Evolutionary conservation across 2,113 vertebrate species (phyloP).

Genomic region (Ceyx margarethae): DNA sequence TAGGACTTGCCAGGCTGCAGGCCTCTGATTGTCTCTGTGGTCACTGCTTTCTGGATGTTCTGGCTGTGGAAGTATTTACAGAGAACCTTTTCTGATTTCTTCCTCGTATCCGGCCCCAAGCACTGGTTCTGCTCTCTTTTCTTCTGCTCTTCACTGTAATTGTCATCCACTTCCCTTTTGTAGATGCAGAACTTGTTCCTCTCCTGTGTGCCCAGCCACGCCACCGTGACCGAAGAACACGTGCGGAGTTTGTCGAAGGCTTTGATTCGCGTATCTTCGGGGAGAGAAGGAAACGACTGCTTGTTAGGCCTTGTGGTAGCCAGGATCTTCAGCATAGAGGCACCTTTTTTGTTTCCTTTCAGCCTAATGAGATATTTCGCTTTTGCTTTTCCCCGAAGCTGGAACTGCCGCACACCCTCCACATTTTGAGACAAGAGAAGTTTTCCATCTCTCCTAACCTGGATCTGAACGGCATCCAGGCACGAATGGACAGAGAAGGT

Average conservation of each 20-base stretch:
- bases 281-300: conserved; percentile 91
- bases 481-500: conserved; percentile 90
- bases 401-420: conserved; percentile 91
- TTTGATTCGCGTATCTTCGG: conserved; percentile 94
- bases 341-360: conserved; percentile 89
- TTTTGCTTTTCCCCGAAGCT: conserved; percentile 91
- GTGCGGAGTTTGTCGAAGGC: conserved; percentile 96
- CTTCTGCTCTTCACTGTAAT: conserved; percentile 86
- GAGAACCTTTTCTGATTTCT: conserved; percentile 94
- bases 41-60: conserved; percentile 94
- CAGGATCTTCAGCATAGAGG: conserved; percentile 89
- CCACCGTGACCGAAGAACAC: conserved; percentile 90
- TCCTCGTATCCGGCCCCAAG: conserved; percentile 88
- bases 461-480: conserved; percentile 88
- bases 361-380: conserved; percentile 92
- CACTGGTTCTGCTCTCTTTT: conserved; percentile 93
- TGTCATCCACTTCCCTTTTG: conserved; percentile 86
- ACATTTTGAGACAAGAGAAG: conserved; percentile 88
- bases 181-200: conserved; percentile 98
- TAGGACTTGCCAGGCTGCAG: conserved; percentile 92
- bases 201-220: conserved; percentile 96
- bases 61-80: conserved; percentile 98
- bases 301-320: conserved; percentile 89
- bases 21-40: conserved; percentile 91
- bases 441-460: conserved; percentile 92